phyloP scores from a whole-genome alignment of 2,888 invertebrate species.

The Xestia c-nigrum region DNA sequence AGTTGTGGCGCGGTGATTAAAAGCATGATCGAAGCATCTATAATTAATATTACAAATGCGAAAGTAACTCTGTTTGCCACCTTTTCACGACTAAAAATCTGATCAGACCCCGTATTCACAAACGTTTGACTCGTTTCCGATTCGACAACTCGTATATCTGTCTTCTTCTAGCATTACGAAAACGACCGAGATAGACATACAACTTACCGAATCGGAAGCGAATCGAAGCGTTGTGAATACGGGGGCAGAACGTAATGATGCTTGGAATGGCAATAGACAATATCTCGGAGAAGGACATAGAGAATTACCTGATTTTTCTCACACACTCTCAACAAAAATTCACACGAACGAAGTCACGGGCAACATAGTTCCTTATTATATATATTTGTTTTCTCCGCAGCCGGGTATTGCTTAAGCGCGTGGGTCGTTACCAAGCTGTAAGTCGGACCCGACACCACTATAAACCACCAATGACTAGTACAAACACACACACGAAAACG shows the following conservation, averaged over 20 bases:
- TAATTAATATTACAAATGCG: not conserved
- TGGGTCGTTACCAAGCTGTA: not conserved
- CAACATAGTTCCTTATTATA: not conserved
- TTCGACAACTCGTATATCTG: too few relatives aligned
- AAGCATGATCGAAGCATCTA: not conserved
- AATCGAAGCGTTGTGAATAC: too few relatives aligned
- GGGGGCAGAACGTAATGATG: not conserved
- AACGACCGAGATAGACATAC: too few relatives aligned
- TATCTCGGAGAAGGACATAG: not conserved
- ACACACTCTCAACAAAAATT: not conserved
- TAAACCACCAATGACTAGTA: too few relatives aligned
- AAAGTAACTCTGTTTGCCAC: not conserved
- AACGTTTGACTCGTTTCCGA: too few relatives aligned
- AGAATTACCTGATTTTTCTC: not conserved
- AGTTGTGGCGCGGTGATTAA: not conserved
- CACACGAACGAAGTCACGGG: not conserved
- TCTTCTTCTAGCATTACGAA: too few relatives aligned
- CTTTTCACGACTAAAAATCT: too few relatives aligned
- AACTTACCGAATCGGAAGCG: too few relatives aligned
- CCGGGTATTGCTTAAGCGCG: not conserved
- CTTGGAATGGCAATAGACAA: not conserved
- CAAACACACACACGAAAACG: slow-evolving; percentile 26
- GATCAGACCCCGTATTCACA: too few relatives aligned
- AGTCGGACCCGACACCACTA: not conserved
- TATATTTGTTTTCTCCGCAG: not conserved